Base-by-base conservation (phyloP, 2,113 vertebrate species). In the Semicossyphus pulcher region DNA sequence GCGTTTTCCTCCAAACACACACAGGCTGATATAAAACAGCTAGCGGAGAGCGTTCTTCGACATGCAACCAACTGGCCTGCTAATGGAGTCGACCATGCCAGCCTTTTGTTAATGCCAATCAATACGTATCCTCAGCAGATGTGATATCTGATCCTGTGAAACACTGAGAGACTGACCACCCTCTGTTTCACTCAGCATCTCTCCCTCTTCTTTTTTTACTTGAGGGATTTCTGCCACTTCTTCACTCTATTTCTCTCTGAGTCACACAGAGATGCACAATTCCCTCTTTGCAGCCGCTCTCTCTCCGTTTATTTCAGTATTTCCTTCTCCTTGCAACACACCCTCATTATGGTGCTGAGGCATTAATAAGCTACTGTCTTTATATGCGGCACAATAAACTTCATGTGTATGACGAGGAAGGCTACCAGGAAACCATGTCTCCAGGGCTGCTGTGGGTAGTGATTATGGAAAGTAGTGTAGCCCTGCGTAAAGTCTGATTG, bases 31-130 rank as follows among this genome's bases (percentile, higher is more conserved):
- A 25, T 21, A 36, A 23, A 2, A 14, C 37, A 37, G 41, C 18
- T n/a, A n/a, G 20, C 21, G 21, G 4, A 39, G 26, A 57, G 15
- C 0, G 3, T 18, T 45, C 10, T 63, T 26, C 20, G 41, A 54
- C 41, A 32, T 29, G 76, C 62, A 74, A 69, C 66, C 82, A 74
- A 58, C 25, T 32, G 21, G 61, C 65, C 52, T 49, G 61, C 73
- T 90, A 88, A 92, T 90, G 88, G 86, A 92, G 83, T 86, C 21
- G 25, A 78, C 78, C 48, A 52, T 58, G 58, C 7, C 47, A 83
- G 85, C 87, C 84, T 83, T 90, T 90, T 85, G 89, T 87, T 89
- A 88, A 88, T 78, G 81, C 71, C 47, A 70, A 91, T 93, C 88
- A 0, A 92, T 94, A 85, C 11, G 53, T 58, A 70, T 81, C 76